phyloP scores from a whole-genome alignment of 2,113 vertebrate species.

The Cricetomys ansorgei region DNA sequence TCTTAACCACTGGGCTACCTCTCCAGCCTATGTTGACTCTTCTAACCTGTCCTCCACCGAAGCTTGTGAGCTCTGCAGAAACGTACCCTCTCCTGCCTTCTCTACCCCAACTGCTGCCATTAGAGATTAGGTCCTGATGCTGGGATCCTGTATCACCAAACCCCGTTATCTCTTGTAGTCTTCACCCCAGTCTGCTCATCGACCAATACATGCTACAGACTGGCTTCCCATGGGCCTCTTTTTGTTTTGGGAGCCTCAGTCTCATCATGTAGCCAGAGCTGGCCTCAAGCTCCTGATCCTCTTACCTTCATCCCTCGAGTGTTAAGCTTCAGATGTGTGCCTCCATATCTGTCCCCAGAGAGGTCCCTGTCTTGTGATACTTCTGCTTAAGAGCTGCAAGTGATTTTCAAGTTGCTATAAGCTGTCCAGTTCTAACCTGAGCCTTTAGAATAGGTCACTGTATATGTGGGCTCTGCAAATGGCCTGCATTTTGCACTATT shows the following conservation, averaged over 20 bases:
- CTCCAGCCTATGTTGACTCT: background rate
- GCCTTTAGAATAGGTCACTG: background rate
- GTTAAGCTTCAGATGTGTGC: background rate
- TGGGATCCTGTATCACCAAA: background rate
- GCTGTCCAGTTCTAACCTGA: background rate
- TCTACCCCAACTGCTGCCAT: background rate
- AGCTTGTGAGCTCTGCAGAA: background rate
- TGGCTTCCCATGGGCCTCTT: background rate
- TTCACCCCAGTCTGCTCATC: background rate
- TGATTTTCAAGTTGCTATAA: background rate
- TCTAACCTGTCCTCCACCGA: background rate
- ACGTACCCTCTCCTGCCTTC: background rate
- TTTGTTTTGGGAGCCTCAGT: background rate
- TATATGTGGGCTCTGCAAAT: background rate
- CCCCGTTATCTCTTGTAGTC: background rate
- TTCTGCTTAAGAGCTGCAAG: slow-evolving; percentile 20
- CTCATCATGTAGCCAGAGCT: background rate
- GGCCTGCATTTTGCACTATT: background rate
- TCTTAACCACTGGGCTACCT: too few species aligned
- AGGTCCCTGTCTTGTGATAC: background rate
- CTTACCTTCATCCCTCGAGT: background rate
- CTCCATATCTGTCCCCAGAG: background rate
- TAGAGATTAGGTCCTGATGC: background rate
- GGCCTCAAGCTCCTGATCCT: background rate
- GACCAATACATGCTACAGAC: background rate